Evolutionary conservation across 2,113 vertebrate species (phyloP), one percentile per base, ranked within the genome.

Genomic region (Cyphomyrus discorhynchus): DNA sequence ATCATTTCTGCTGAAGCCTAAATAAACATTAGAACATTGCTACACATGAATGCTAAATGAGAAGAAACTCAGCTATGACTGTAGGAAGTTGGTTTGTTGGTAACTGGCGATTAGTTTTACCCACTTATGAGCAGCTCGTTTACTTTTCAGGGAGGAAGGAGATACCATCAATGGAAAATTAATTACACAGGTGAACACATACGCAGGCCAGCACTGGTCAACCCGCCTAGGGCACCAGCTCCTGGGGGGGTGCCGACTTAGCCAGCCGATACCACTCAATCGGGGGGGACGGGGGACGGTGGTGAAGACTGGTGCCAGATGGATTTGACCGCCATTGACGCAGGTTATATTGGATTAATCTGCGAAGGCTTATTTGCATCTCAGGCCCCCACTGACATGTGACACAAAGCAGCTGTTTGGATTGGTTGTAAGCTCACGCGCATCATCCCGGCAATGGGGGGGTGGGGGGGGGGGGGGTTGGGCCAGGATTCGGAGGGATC

Each of bases 71-170:
- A n/a, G 31, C 27, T n/a, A 35, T 2, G 24, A 80, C 77, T 83
- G 42, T 50, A 82, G 31, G 35, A 31, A 56, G 42, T 82, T 35
- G 31, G 80, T 86, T 56, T 56, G 31, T 80, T n/a, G 10, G 80
- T 83, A 56, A 89, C 9, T 27, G 66, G 8, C 17, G 21, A 56
- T 42, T 50, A 89, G 49, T 17, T 53, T 53, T 82, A 39, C 1
- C 8, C 2, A 56, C 4, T 52, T 17, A 21, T 31, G 45, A 46
- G 87, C 27, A 95, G 80, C 3, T 83, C 0, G 42, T 3, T 95
- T 93, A 13, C 11, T 31, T 86, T 3, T 8, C 49, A 86, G n/a
- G 8, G n/a, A 39, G 24, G 13, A 45, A 46, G 35, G 5, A 21
- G 70, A 77, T 10, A n/a, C 31, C 80, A 83, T 83, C 21, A 83